Evolutionary conservation across 2,888 invertebrate genomes (phyloP), one percentile per base, ranked within the genome.

Genomic region (Lasioglossum pauxillum): DNA sequence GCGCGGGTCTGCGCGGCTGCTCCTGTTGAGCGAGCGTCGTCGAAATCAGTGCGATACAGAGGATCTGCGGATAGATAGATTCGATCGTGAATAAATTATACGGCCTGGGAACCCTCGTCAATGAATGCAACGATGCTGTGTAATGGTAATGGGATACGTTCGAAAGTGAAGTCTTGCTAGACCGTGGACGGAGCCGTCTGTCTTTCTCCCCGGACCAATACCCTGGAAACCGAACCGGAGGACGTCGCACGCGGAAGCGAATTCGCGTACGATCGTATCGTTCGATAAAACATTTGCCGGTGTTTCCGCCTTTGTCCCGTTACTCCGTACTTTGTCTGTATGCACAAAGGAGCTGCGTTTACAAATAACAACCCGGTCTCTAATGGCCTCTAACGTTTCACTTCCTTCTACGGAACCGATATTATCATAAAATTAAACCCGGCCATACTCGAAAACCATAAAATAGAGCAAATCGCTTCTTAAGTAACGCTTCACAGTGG

Each of bases 1-100:
- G 93, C 23, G 85, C 75, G 12, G 88, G 44, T 57, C 93, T 89
- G 49, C 86, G 83, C 38, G 78, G 44, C 31, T 90, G 84, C 38
- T 90, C 84, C 79, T 57, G 64, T 31, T 64, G 64, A 31, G 64
- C 64, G 64, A 92, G 87, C 35, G 91, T 82, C 31, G 87, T 89
- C 60, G 92, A 86, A 73, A 91, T 71, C 82, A 95, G 80, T 38
- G 91, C 83, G 80, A 91, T 64, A 14, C 94, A 53, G 77, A 94
- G 71, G 19, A 91, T 88, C 94, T 94, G 89, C 35, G 80, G 84
- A 78, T 75, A 76, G 75, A 77, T 82, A 79, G 78, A 72, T 80
- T 46, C 53, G 67, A 75, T 74, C n/a, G 57, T 41, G 73, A 67
- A 72, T 75, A 72, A 76, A 81, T 81, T 41, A 74, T 14, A 49